phyloP scores from a whole-genome alignment of 2,888 invertebrate species.

The Sericinus montela region DNA sequence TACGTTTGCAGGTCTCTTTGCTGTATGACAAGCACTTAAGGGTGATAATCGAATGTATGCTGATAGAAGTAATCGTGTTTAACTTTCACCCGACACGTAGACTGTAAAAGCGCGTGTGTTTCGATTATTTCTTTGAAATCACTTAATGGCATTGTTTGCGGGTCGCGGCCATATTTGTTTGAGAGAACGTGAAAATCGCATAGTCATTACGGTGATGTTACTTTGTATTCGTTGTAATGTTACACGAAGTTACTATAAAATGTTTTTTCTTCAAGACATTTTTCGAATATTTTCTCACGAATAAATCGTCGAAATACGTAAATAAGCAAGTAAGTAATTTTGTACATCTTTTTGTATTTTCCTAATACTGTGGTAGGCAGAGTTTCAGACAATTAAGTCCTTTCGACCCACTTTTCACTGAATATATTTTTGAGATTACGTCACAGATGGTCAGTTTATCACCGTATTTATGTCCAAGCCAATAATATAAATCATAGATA shows the following conservation, averaged over 20 bases:
- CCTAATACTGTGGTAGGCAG: too few species aligned
- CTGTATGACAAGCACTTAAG: constrained; percentile 21
- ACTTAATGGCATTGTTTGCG: constrained; percentile 38
- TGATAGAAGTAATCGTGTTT: constrained; percentile 4
- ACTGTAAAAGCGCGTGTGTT: constrained; percentile 36
- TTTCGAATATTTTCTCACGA: too few species aligned
- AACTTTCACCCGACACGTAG: constrained; percentile 32
- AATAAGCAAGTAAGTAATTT: too few species aligned
- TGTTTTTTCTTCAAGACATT: not conserved
- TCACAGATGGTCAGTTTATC: too few species aligned
- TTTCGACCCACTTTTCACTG: too few species aligned
- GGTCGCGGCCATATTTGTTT: constrained; percentile 41
- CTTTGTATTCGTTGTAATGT: constrained; percentile 20
- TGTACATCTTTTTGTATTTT: too few species aligned
- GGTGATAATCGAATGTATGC: constrained; percentile 5
- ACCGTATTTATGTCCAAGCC: too few species aligned
- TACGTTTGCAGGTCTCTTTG: constrained; percentile 15
- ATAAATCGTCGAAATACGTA: too few species aligned
- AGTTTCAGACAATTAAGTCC: too few species aligned
- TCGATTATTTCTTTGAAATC: constrained; percentile 53
- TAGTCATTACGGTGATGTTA: constrained; percentile 41
- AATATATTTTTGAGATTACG: too few species aligned
- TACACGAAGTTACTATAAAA: not conserved
- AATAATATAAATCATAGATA: too few species aligned
- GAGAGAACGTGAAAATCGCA: constrained; percentile 30